Evolutionary conservation across 2,113 vertebrate genomes (phyloP), one percentile per base, ranked within the genome.

Genomic region (Sterna hirundo): DNA sequence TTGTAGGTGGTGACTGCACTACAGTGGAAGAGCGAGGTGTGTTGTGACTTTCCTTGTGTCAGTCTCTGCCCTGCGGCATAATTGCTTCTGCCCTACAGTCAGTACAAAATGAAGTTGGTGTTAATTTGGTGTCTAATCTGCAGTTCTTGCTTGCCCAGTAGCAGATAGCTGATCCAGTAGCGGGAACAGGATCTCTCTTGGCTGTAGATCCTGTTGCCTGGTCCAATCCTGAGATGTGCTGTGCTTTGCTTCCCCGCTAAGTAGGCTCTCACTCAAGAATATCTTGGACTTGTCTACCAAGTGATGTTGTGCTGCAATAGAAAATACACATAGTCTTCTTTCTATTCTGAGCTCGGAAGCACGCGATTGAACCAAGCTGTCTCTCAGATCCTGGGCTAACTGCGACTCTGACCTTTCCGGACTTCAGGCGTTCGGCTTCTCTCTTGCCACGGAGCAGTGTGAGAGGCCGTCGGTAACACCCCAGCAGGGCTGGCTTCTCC

Each of bases 351-450:
- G 60, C 61, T 65, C 1, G 1, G 72, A n/a, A 65, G 29, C 61
- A 22, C 0, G 2, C 0, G 5, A 18, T 10, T 64, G 49, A 69
- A 15, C 26, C 0, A 3, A 20, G n/a, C 20, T 3, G 2, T 27
- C 6, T 23, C 77, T 52, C 13, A 4, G 21, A 23, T 36, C 18
- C 52, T 8, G 10, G 23, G 27, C n/a, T 34, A 10, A 8, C 36
- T 10, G 47, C 1, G 2, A 4, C 54, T 29, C 47, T 68, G 20
- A 42, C 62, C 44, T 87, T 19, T 52, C n/a, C 0, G 2, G 13
- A 6, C 34, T 38, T 36, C 29, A 22, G 16, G 8, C 0, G 0
- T 5, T 29, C 29, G 30, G 51, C 44, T 65, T 23, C 40, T 69
- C 23, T 42, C n/a, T 9, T 46, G 47, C 49, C 4, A 2, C 16